Percentiles rank a stretch among this genome's conserved stretches.
These are phyloP conservation scores for Oophaga sylvatica DNA, from an alignment of 2,797 vertebrate genomes.

Conservation along the genomic window DNA sequence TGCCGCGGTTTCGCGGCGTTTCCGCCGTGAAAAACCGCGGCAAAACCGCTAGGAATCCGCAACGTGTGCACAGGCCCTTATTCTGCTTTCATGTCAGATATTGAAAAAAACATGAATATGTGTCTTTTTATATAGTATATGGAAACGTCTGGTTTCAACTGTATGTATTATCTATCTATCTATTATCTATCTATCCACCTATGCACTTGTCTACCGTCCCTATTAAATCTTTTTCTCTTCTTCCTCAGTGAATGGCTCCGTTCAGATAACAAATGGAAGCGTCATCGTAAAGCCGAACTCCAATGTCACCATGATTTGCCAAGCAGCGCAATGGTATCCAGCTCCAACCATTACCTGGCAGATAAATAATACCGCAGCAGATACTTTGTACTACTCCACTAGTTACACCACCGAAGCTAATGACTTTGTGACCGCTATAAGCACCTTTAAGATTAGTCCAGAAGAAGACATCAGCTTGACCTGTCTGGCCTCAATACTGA, in stretches of 20 bases:
- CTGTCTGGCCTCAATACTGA: constrained; percentile 80
- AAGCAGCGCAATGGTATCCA: constrained; percentile 80
- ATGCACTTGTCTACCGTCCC: background rate
- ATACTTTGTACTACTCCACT: constrained; percentile 71
- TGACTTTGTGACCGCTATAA: constrained; percentile 73
- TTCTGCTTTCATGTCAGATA: too few species aligned
- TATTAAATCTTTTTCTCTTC: constrained; percentile 13
- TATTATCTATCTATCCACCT: background rate
- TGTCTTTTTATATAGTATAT: too few species aligned
- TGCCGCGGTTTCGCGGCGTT: too few species aligned
- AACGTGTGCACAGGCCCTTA: too few species aligned
- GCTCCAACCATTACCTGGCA: constrained; percentile 80
- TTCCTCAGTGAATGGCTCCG: constrained; percentile 79
- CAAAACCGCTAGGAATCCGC: too few species aligned
- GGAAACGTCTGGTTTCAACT: too few species aligned
- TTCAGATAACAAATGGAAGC: constrained; percentile 72
- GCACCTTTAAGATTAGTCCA: constrained; percentile 75
- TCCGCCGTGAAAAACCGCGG: too few species aligned
- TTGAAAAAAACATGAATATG: too few species aligned
- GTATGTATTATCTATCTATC: background rate
- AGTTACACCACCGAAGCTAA: constrained; percentile 67
- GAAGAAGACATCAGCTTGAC: constrained; percentile 73
- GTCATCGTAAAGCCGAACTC: constrained; percentile 72
- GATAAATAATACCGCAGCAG: constrained; percentile 70
- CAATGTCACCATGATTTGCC: constrained; percentile 77